Evolutionary conservation across 2,797 vertebrate species (phyloP).

Genomic region (Paramormyrops hopkinsi): DNA sequence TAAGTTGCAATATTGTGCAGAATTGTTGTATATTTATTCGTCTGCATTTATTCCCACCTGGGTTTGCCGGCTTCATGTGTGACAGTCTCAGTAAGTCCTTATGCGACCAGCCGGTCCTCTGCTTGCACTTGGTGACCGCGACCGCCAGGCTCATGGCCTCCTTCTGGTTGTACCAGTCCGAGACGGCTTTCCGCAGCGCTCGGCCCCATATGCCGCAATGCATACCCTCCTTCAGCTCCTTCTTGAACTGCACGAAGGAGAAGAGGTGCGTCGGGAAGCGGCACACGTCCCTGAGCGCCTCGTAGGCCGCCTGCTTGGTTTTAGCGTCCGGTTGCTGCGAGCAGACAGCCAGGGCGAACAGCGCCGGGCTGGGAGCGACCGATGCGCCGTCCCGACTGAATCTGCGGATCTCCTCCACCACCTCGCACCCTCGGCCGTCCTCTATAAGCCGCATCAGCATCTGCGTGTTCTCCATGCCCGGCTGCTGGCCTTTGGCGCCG

Average conservation of each 20-base stretch:
- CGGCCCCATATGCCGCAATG: slow-evolving; percentile 93
- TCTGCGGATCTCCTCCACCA: slow-evolving; percentile 74
- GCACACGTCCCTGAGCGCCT: slow-evolving; percentile 78
- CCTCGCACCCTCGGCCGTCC: slow-evolving; percentile 75
- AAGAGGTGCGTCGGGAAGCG: slow-evolving; percentile 77
- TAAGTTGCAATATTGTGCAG: neutral
- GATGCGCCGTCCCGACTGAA: slow-evolving; percentile 69
- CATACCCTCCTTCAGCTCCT: slow-evolving; percentile 83
- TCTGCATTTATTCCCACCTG: slow-evolving; percentile 61
- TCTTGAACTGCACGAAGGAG: slow-evolving; percentile 86
- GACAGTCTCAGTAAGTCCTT: slow-evolving; percentile 87
- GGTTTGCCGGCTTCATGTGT: slow-evolving; percentile 83
- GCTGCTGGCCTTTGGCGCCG: slow-evolving; percentile 63
- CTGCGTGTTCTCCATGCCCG: slow-evolving; percentile 59
- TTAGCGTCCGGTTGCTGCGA: slow-evolving; percentile 77
- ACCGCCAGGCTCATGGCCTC: slow-evolving; percentile 74
- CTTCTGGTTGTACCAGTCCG: slow-evolving; percentile 89
- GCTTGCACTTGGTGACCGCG: slow-evolving; percentile 83
- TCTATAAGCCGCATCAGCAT: slow-evolving; percentile 74
- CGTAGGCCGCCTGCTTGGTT: slow-evolving; percentile 80
- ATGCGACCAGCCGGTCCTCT: slow-evolving; percentile 88
- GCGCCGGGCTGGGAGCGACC: slow-evolving; percentile 61
- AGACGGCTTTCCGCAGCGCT: slow-evolving; percentile 81
- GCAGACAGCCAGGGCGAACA: slow-evolving; percentile 83
- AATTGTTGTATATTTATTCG: neutral